Evolutionary conservation across 2,797 vertebrate genomes (phyloP), one percentile per base, ranked within the genome.

Genomic region (Sebastes baramenuke): DNA sequence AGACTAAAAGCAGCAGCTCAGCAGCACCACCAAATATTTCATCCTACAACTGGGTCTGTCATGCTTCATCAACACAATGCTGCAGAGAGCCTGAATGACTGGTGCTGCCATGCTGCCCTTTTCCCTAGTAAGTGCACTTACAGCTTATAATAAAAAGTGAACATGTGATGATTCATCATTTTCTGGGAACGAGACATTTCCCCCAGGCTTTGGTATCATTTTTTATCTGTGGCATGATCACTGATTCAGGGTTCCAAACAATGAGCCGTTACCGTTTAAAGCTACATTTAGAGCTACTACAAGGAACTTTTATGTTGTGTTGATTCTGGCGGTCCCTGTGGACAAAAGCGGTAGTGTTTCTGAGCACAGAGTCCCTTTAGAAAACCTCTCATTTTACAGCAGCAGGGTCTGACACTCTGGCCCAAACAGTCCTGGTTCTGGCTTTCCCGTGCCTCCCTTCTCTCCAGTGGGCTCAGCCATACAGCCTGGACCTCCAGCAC

Each of bases 1-100:
- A 25, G 14, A 29, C 22, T 73, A 64, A 86, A 77, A 77, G 75
- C 71, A 6, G 54, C 1, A 76, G 65, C 30, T 87, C 80, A 78
- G 77, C 67, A 7, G 74, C 67, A 8, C 27, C 4, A 64, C 38
- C 55, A 75, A 81, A 75, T 67, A 79, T 87, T 88, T 79, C 32
- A 75, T 86, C 64, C 46, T 24, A 65, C 81, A 75, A 72, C 75
- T 74, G 72, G 9, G 32, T 81, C 66, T 49, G 60, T 52, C 64
- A 58, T 22, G 77, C 55, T 68, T 80, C 61, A 11, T 65, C 65
- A 55, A 42, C 52, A 30, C 56, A 60, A 18, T 22, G 49, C 72
- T 67, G 25, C 65, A 56, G 65, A 71, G 67, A 27, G 71, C 38
- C 38, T 42, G 38, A 83, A n/a, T 25, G 68, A 68, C 66, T 55